Base-by-base conservation (phyloP, 2,797 vertebrate species). In the Yasuhikotakia modesta region DNA sequence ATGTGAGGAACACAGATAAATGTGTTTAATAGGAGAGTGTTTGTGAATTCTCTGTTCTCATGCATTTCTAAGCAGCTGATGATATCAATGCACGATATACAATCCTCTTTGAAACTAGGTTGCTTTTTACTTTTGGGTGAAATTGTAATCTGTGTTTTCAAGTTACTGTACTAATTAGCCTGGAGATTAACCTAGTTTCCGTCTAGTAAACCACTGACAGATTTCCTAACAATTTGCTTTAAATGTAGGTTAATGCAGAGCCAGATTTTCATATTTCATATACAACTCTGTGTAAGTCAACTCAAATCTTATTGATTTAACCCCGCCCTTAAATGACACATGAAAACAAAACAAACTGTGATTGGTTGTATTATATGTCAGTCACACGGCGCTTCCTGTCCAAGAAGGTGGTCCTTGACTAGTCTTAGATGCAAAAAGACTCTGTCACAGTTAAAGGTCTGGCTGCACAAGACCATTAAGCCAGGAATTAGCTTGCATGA, bases 111-210 rank as follows among this genome's bases (percentile, higher is more conserved):
- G 2, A 68, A 67, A 57, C 53, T 19, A 67, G 32, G 45, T 7
- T 27, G 24, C 19, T 43, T 66, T 79, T 68, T 66, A 52, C 35
- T 52, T 70, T 27, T 60, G 32, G 19, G 46, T 73, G 21, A 46
- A 58, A 19, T 11, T 32, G 24, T 65, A 68, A 78, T 35, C 19
- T 67, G 16, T 8, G 11, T 52, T 61, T 66, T 58, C 60, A 61
- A 70, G 68, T 73, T 69, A 77, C 30, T 64, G 19, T 45, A 50
- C 71, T 66, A 64, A 63, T 73, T 58, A 77, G 22, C 30, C 11
- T 22, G 0, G 10, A 80, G 78, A 79, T 80, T 78, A 83, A 71
- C 70, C 70, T 39, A 77, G 39, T 73, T 77, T 76, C 53, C 55
- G 53, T 66, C 32, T 55, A 57, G 45, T 57, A 13, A 58, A 27